Evolutionary conservation across 2,888 invertebrate species (phyloP).

Genomic region (Polydrusus cervinus): DNA sequence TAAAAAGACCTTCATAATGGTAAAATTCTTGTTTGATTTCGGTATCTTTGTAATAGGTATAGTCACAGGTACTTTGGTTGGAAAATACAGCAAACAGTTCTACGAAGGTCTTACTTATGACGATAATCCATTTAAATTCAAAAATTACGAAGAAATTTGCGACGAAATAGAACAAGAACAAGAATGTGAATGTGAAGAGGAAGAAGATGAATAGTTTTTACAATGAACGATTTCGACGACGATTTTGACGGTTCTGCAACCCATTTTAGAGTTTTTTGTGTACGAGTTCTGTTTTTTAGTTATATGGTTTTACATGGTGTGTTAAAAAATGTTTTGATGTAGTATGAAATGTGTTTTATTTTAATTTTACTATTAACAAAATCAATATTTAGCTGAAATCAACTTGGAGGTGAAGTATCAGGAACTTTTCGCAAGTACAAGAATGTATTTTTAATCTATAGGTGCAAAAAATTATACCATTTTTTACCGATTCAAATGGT

Average conservation of each 20-base stretch:
- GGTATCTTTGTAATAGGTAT: slow-evolving; percentile 57
- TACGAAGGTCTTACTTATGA: slow-evolving; percentile 36
- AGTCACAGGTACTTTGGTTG: slow-evolving; percentile 53
- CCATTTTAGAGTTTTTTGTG: not conserved
- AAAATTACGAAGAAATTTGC: slow-evolving; percentile 55
- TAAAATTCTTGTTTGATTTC: slow-evolving; percentile 57
- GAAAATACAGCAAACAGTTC: slow-evolving; percentile 56
- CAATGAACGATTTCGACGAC: not conserved
- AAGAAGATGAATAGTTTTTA: slow-evolving; percentile 20
- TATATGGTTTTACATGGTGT: not conserved
- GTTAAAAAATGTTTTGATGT: slow-evolving; percentile 2
- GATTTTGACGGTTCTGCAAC: not conserved
- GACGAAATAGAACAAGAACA: slow-evolving; percentile 49
- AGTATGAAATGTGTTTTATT: not conserved
- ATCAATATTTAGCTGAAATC: not conserved
- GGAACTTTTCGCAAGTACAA: not conserved
- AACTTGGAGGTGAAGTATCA: not conserved
- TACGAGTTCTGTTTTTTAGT: not conserved
- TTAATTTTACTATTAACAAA: not conserved
- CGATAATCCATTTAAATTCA: slow-evolving; percentile 29
- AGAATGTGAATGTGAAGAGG: slow-evolving; percentile 33
- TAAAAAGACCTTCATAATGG: slow-evolving; percentile 51
- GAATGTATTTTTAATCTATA: no score
- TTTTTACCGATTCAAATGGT: not conserved
- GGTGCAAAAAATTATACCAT: not conserved